phyloP scores from a whole-genome alignment of 2,888 invertebrate species.

The Drosophila flavopinicola region DNA sequence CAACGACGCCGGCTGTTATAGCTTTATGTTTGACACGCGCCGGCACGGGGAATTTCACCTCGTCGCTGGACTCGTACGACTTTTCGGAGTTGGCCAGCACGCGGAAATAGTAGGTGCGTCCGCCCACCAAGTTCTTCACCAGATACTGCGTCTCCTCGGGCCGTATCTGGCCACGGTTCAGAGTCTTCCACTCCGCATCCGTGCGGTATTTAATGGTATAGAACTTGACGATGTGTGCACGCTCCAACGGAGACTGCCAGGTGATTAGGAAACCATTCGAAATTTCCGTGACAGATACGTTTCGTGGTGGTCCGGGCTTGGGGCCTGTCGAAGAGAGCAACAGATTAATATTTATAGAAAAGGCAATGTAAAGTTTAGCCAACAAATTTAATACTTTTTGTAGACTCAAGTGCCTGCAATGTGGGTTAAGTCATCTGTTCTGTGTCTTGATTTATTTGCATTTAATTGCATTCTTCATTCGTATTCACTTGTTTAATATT shows the following conservation, averaged over 20 bases:
- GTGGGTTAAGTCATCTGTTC: too few species aligned
- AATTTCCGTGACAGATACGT: conserved; percentile 94
- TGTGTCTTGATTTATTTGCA: not conserved
- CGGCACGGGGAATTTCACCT: conserved; percentile 94
- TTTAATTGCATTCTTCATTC: not conserved
- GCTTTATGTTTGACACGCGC: conserved; percentile 97
- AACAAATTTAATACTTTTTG: not conserved
- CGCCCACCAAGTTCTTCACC: conserved; percentile 96
- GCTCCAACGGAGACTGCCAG: conserved; percentile 94
- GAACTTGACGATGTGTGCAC: conserved; percentile 92
- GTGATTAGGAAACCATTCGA: conserved; percentile 95
- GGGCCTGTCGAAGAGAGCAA: conserved; percentile 87
- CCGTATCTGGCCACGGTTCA: conserved; percentile 94
- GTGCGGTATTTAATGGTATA: conserved; percentile 96
- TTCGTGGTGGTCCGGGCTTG: conserved; percentile 95
- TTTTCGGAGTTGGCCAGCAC: conserved; percentile 94
- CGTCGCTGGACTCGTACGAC: conserved; percentile 94
- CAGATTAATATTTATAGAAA: not conserved
- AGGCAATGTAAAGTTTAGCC: not conserved
- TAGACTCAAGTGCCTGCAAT: not conserved
- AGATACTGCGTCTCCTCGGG: conserved; percentile 95
- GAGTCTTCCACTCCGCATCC: conserved; percentile 94
- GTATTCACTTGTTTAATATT: not conserved
- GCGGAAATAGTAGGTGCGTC: conserved; percentile 95
- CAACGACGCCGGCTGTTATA: conserved; percentile 97